Base-by-base conservation (phyloP, 2,888 invertebrate species). In the Leptopilina myrica region DNA sequence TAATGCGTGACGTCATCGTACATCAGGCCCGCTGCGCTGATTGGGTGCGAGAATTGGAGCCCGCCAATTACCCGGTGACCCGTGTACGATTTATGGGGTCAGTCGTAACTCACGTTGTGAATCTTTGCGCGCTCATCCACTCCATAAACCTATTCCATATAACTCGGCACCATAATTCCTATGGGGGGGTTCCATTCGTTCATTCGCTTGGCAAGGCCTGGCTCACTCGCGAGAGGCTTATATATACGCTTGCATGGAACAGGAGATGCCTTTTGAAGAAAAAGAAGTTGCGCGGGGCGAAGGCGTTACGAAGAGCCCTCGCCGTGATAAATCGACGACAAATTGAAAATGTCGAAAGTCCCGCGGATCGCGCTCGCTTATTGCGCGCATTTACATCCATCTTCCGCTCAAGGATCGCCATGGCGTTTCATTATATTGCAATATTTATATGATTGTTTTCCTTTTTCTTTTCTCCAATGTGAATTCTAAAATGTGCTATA, bases 41-140 rank as follows among this genome's bases (percentile, higher is more conserved):
- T 90, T 88, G 90, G 90, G 90, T 90, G 89, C 88, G 89, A 90
- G 89, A 90, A 90, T 89, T 87, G 88, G 88, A 86, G 86, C 88
- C 85, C 87, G 88, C 89, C 90, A 90, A 90, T 90, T 89, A 89
- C 88, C 84, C 77, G 83, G 84, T 89, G 89, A 90, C 88, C 90
- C 82, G 85, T 67, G 78, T 81, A 80, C 85, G 86, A 90, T 90
- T 90, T 90, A 90, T 90, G 89, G 89, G 90, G 89, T 90, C 90
- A 86, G 87, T 87, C 89, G 85, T 90, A 90, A 90, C 88, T 90
- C 89, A 87, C 78, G 81, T 84, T 79, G 82, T 80, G 79, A 33
- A 73, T 69, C 82, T 67, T 11, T 49, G 49, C 49, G 75, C 46
- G 64, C 80, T 53, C 82, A 49, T 78, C 79, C 49, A 43, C 79